Conservation (phyloP, 2,888 invertebrate species). For the Acanthosepion pharaonis region DNA sequence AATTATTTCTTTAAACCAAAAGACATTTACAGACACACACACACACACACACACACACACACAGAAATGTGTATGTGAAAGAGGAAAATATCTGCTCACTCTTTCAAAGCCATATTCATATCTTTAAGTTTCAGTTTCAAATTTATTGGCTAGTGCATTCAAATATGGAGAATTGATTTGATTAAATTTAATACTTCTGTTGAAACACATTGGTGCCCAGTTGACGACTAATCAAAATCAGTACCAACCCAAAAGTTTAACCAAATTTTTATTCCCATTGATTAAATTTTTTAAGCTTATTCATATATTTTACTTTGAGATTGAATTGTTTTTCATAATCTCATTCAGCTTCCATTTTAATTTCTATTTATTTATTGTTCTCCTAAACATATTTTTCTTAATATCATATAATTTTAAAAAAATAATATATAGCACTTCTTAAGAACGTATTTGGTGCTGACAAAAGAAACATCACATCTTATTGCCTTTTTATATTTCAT, state of each 20-base stretch:
- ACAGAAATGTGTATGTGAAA: neutral
- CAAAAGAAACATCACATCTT: constrained; percentile 14
- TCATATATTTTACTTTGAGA: constrained; percentile 9
- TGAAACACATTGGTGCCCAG: neutral
- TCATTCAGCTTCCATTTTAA: constrained; percentile 3
- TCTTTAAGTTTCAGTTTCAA: neutral
- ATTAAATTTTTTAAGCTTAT: constrained; percentile 1
- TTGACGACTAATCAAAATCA: neutral
- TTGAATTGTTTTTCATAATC: neutral
- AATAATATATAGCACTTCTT: neutral
- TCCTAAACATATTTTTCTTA: neutral
- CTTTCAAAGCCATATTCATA: constrained; percentile 20
- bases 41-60: neutral
- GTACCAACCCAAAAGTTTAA: constrained; percentile 21
- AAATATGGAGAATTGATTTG: neutral
- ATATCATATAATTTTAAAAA: neutral
- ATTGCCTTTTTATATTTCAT: constrained; percentile 17
- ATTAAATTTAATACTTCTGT: neutral
- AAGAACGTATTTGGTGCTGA: neutral
- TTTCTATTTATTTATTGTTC: neutral
- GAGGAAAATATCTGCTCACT: neutral
- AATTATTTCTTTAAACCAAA: neutral
- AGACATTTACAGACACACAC: neutral
- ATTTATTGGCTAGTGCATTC: neutral
- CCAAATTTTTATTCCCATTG: neutral